phyloP scores from a whole-genome alignment of 2,797 vertebrate genomes.

The Pterois miles region DNA sequence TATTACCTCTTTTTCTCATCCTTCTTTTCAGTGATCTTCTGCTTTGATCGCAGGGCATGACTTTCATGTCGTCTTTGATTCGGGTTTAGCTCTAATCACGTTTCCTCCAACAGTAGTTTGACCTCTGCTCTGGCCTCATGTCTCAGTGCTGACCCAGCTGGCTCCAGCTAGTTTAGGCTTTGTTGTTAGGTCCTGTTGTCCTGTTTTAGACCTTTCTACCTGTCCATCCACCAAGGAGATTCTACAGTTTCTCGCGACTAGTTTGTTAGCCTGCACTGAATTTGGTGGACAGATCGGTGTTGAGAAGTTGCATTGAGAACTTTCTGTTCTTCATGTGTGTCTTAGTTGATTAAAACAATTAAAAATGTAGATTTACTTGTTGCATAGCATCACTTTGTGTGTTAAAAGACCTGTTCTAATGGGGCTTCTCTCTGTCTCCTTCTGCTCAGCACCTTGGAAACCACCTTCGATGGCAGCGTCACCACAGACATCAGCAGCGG shows the following conservation, averaged over 20 bases:
- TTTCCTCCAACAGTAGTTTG: constrained; percentile 13
- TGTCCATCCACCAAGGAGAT: background rate
- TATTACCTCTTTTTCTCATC: constrained; percentile 41
- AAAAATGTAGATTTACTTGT: too few species aligned
- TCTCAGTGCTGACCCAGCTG: constrained; percentile 21
- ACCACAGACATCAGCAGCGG: constrained; percentile 91
- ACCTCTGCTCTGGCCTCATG: constrained; percentile 5
- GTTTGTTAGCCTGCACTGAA: background rate
- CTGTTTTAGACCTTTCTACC: background rate
- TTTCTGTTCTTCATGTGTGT: background rate
- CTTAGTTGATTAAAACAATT: too few species aligned
- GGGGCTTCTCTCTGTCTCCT: background rate
- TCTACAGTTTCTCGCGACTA: background rate
- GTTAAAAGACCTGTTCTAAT: background rate
- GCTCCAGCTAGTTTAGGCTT: constrained; percentile 7
- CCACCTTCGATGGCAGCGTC: constrained; percentile 91
- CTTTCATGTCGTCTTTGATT: constrained; percentile 56
- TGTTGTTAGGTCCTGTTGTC: background rate
- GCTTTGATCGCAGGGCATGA: constrained; percentile 58
- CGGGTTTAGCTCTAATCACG: constrained; percentile 40
- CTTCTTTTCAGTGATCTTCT: constrained; percentile 16
- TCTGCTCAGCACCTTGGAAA: constrained; percentile 90
- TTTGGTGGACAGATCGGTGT: background rate
- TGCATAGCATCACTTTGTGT: too few species aligned
- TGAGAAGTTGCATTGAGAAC: background rate